phyloP scores from a whole-genome alignment of 1,140 invertebrate species.

The Drosophila jambulina region DNA sequence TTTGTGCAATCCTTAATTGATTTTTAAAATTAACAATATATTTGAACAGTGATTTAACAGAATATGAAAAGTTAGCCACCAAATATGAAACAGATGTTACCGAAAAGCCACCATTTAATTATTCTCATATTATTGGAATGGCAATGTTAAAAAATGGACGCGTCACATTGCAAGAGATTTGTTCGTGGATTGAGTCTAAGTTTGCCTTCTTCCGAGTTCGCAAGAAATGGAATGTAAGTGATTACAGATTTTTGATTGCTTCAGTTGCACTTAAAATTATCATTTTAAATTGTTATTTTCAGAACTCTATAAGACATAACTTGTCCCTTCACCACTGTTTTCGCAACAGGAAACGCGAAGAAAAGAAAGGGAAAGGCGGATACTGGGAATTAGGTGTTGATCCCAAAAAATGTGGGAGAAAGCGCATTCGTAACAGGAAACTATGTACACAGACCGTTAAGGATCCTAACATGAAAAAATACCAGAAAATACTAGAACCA shows the following conservation, averaged over 20 bases:
- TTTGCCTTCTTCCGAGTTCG: constrained; percentile 80
- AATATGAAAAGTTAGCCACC: constrained; percentile 65
- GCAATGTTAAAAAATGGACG: constrained; percentile 79
- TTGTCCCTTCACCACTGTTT: constrained; percentile 83
- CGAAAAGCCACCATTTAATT: constrained; percentile 83
- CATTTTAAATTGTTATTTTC: constrained; percentile 12
- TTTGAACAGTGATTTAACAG: constrained; percentile 57
- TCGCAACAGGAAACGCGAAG: constrained; percentile 79
- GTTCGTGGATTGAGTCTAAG: constrained; percentile 81
- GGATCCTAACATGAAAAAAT: background rate
- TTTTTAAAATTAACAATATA: background rate
- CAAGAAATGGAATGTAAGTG: constrained; percentile 84
- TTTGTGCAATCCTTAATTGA: background rate
- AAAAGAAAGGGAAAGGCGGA: constrained; percentile 80
- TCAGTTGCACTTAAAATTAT: background rate
- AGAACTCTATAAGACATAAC: constrained; percentile 84
- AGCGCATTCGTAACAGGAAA: constrained; percentile 80
- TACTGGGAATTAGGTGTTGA: constrained; percentile 84
- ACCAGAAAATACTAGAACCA: background rate
- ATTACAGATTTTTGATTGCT: background rate
- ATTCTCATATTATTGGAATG: constrained; percentile 84
- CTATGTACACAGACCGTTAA: constrained; percentile 9
- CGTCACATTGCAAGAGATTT: constrained; percentile 82
- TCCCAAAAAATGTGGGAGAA: constrained; percentile 76
- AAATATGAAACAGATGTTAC: constrained; percentile 71